phyloP scores from a whole-genome alignment of 2,113 vertebrate genomes.

The Empidonax alnorum region DNA sequence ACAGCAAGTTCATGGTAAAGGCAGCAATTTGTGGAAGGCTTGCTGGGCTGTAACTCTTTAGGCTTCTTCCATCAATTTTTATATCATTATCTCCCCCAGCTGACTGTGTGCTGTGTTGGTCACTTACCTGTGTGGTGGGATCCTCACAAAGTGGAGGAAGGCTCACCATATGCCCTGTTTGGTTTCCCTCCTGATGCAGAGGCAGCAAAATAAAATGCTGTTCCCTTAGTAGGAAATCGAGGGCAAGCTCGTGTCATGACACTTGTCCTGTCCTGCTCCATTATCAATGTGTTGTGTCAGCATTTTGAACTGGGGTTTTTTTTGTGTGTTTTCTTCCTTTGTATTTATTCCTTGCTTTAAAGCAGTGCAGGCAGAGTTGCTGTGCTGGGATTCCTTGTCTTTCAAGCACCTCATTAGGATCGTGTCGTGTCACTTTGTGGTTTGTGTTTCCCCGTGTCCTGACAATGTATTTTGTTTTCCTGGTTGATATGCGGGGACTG shows the following conservation, averaged over 20 bases:
- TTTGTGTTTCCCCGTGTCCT: background rate
- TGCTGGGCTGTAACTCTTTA: background rate
- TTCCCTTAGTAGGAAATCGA: background rate
- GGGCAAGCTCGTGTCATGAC: background rate
- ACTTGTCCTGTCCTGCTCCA: background rate
- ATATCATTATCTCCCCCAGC: background rate
- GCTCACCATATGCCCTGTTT: rapidly evolving
- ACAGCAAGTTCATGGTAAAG: background rate
- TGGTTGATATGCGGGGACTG: background rate
- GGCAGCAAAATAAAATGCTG: background rate
- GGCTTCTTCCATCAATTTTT: background rate
- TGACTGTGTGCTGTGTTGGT: background rate
- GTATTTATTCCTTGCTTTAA: background rate
- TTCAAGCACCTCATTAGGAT: background rate
- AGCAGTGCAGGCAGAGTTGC: background rate
- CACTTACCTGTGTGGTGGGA: background rate
- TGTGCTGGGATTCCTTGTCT: background rate
- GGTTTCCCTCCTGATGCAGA: background rate
- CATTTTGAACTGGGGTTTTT: background rate
- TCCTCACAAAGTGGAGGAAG: background rate
- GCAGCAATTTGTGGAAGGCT: rapidly evolving
- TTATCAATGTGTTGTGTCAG: background rate
- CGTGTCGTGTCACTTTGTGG: background rate
- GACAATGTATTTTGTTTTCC: background rate
- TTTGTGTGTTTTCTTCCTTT: background rate